phyloP scores from a whole-genome alignment of 2,113 vertebrate genomes.

The Cnemophilus loriae region DNA sequence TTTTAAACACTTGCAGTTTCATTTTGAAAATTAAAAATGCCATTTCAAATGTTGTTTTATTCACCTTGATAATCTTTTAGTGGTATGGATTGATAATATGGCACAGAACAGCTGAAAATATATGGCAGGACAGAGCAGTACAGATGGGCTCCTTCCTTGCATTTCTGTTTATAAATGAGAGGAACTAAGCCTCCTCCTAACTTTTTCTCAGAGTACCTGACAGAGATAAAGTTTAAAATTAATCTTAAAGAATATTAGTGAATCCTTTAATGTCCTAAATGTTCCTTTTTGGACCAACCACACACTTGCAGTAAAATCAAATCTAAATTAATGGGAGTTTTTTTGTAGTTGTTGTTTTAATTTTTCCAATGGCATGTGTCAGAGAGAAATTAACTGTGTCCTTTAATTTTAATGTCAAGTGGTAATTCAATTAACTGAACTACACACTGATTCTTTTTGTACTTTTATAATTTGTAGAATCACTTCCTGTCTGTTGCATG shows the following conservation, averaged over 20 bases:
- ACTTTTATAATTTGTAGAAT: not conserved
- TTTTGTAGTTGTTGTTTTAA: not conserved
- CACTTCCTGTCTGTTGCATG: not conserved
- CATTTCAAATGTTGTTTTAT: not conserved
- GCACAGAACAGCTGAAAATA: not conserved
- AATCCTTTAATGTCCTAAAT: not conserved
- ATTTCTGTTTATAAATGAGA: not conserved
- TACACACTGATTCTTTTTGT: not conserved
- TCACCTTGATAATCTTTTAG: not conserved
- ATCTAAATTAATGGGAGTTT: not conserved
- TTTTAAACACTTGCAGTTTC: not conserved
- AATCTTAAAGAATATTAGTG: not conserved
- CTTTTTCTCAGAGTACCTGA: not conserved
- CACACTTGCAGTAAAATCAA: not conserved
- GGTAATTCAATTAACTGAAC: conserved; percentile 7
- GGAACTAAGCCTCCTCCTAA: not conserved
- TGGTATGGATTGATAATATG: not conserved
- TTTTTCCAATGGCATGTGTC: not conserved
- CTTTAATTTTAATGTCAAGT: conserved; percentile 7
- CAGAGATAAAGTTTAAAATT: not conserved
- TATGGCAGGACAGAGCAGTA: not conserved
- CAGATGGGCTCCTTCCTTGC: not conserved
- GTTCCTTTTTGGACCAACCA: not conserved
- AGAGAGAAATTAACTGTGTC: not conserved
- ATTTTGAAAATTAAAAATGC: not conserved